phyloP scores from a whole-genome alignment of 2,888 invertebrate genomes.

The Synergus gifuensis region DNA sequence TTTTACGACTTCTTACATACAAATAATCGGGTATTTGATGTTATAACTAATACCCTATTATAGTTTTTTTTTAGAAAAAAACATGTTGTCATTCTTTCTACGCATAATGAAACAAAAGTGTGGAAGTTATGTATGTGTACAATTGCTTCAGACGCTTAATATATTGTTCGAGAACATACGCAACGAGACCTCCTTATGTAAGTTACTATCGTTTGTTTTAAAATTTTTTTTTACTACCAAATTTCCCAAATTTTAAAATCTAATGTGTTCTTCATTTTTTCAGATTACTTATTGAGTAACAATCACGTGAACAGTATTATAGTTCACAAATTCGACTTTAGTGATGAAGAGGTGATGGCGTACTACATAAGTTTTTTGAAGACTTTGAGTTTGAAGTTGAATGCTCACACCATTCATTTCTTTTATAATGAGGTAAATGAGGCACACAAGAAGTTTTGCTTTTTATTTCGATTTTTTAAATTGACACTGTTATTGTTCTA shows the following conservation, averaged over 20 bases:
- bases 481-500: not conserved
- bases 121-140: slow-evolving; percentile 98
- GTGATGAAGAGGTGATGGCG: slow-evolving; percentile 99
- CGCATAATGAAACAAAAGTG: slow-evolving; percentile 98
- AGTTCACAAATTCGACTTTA: slow-evolving; percentile 99
- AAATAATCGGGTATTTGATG: not conserved
- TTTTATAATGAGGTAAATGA: slow-evolving; percentile 97
- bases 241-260: not conserved
- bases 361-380: slow-evolving; percentile 99
- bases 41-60: slow-evolving; percentile 66
- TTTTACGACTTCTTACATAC: not conserved
- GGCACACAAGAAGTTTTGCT: slow-evolving; percentile 36
- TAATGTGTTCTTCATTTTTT: not conserved
- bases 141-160: slow-evolving; percentile 97
- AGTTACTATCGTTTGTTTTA: slow-evolving; percentile 78
- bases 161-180: slow-evolving; percentile 99
- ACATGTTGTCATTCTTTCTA: slow-evolving; percentile 98
- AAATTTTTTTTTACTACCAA: not conserved
- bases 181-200: slow-evolving; percentile 99
- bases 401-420: slow-evolving; percentile 99
- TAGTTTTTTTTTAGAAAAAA: slow-evolving; percentile 99
- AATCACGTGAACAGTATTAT: slow-evolving; percentile 99
- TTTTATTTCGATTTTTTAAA: slow-evolving; percentile 28
- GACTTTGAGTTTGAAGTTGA: slow-evolving; percentile 97
- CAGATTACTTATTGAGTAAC: slow-evolving; percentile 99